Conservation (phyloP, 2,888 invertebrate species). For the Pyrrhosoma nymphula region DNA sequence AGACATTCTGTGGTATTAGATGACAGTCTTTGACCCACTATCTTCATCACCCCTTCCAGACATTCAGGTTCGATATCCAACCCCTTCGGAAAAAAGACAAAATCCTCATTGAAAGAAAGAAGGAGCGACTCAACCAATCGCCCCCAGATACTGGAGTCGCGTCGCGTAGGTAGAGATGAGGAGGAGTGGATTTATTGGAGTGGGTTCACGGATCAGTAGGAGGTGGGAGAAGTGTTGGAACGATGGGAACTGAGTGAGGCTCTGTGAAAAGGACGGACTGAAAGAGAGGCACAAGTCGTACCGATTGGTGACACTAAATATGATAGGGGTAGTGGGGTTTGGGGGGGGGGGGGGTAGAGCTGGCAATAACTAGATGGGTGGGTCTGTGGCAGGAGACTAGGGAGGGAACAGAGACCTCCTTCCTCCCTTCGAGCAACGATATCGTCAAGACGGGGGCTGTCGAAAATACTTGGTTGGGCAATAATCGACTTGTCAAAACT, state of each 20-base stretch:
- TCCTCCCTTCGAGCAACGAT: neutral
- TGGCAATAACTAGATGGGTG: too few relatives aligned
- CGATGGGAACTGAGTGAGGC: neutral
- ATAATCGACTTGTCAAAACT: slow-evolving; percentile 56
- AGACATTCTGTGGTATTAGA: too few relatives aligned
- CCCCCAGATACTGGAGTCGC: neutral
- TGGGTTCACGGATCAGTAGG: too few relatives aligned
- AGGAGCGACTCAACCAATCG: neutral
- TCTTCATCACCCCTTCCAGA: too few relatives aligned
- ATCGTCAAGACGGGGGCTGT: slow-evolving; percentile 3
- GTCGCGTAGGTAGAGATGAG: neutral
- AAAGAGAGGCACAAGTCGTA: neutral
- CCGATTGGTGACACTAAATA: neutral
- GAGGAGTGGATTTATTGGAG: neutral
- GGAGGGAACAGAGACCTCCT: neutral
- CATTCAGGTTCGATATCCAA: too few relatives aligned
- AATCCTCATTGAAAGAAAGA: neutral
- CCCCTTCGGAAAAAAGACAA: neutral
- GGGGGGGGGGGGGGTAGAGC: too few relatives aligned
- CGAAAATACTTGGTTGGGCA: slow-evolving; percentile 32
- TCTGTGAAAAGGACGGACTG: neutral
- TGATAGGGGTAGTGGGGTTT: too few relatives aligned
- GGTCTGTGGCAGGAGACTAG: neutral
- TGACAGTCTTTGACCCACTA: too few relatives aligned
- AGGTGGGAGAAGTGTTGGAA: too few relatives aligned